Evolutionary conservation across 2,797 vertebrate species (phyloP).

Genomic region (Cacajao melanocephalus): DNA sequence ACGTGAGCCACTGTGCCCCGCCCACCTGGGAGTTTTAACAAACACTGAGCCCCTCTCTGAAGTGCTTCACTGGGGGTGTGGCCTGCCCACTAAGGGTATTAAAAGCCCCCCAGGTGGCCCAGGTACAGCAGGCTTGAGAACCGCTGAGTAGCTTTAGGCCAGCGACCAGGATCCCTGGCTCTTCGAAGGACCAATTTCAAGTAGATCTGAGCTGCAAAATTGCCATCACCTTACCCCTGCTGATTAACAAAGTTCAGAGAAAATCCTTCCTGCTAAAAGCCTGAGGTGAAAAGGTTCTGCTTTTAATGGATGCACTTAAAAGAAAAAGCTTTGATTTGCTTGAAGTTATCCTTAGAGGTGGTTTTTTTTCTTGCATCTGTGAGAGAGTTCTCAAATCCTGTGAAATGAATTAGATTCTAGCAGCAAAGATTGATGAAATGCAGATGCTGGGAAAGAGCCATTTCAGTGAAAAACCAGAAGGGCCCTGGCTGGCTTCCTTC

Average conservation of each 20-base stretch:
- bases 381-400: background rate
- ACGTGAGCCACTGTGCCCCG: background rate
- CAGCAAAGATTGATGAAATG: conserved; percentile 21
- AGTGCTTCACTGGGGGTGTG: background rate
- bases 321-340: conserved; percentile 24
- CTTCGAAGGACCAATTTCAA: background rate
- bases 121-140: background rate
- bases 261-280: conserved; percentile 25
- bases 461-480: conserved; percentile 9
- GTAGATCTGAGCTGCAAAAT: background rate
- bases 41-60: background rate
- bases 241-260: conserved; percentile 40
- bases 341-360: background rate
- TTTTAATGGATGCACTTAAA: conserved; percentile 7
- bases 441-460: background rate
- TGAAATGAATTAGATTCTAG: conserved; percentile 31
- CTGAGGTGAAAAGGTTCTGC: background rate
- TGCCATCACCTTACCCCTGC: background rate
- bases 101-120: background rate
- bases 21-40: background rate
- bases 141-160: background rate
- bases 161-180: background rate
- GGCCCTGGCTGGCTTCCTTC: background rate
- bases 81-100: background rate
- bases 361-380: background rate